These are phyloP conservation scores for Oryzias curvinotus DNA, from an alignment of 2,113 vertebrate species.

Conservation along the genomic window DNA sequence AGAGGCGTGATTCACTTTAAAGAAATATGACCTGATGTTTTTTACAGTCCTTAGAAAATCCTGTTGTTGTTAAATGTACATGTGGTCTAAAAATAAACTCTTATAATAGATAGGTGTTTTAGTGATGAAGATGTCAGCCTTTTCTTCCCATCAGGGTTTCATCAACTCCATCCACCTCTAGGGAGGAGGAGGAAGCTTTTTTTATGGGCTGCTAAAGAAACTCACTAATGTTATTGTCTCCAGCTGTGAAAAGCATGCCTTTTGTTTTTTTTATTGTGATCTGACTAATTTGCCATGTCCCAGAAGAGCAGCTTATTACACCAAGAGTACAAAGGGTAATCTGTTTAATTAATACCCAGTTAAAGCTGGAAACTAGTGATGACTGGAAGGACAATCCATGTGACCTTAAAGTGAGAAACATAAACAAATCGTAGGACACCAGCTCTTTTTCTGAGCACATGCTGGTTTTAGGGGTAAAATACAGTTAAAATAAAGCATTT, in stretches of 20 bases:
- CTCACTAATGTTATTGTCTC: constrained; percentile 12
- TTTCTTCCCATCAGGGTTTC: constrained; percentile 31
- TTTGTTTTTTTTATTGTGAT: constrained; percentile 50
- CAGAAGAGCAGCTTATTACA: constrained; percentile 42
- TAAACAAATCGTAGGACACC: constrained; percentile 18
- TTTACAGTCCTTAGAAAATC: constrained; percentile 25
- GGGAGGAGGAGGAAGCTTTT: constrained; percentile 31
- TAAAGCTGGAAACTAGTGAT: constrained; percentile 25
- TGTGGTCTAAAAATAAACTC: constrained; percentile 42
- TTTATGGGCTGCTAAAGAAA: constrained; percentile 42
- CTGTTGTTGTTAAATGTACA: constrained; percentile 21
- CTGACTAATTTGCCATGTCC: constrained; percentile 33
- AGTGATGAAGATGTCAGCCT: constrained; percentile 28
- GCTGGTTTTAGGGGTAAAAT: neutral
- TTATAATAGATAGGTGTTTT: constrained; percentile 29
- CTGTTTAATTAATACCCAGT: constrained; percentile 43
- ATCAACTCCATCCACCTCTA: constrained; percentile 12
- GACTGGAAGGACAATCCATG: constrained; percentile 15
- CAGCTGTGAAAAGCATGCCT: constrained; percentile 50
- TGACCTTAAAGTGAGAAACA: constrained; percentile 51
- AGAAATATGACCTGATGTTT: constrained; percentile 28
- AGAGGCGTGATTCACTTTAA: constrained; percentile 52
- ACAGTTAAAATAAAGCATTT: neutral
- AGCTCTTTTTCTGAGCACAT: neutral
- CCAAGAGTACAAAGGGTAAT: constrained; percentile 24